Percentiles rank a stretch among this genome's conserved stretches.
These are phyloP conservation scores for Planiliza haematocheilus DNA, from an alignment of 2,113 vertebrate genomes.

Conservation along the genomic window DNA sequence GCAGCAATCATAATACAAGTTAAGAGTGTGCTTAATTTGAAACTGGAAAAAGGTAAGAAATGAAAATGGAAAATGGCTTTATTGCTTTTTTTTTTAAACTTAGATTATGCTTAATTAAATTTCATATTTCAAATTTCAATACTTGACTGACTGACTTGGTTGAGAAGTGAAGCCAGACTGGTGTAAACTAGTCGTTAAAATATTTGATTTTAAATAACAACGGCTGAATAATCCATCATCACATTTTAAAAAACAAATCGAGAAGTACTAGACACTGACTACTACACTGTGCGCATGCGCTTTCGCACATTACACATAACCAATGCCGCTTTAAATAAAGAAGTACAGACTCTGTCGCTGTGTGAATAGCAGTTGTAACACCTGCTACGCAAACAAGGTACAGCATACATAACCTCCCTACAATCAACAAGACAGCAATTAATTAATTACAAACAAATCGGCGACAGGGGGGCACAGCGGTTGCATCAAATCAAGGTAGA, in stretches of 20 bases:
- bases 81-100: too few species aligned
- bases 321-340: background rate
- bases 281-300: background rate
- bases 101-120: too few species aligned
- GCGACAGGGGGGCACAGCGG: background rate
- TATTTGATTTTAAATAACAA: too few species aligned
- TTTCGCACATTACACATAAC: conserved; percentile 13
- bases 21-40: background rate
- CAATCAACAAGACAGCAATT: background rate
- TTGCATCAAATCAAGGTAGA: background rate
- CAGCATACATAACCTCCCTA: background rate
- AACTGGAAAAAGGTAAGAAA: background rate
- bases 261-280: too few species aligned
- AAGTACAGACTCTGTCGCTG: background rate
- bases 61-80: too few species aligned
- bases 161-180: too few species aligned
- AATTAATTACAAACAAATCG: conserved; percentile 6
- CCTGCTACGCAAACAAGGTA: background rate
- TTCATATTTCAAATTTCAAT: too few species aligned
- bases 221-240: too few species aligned
- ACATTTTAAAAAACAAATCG: too few species aligned
- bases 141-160: too few species aligned
- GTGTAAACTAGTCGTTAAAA: too few species aligned
- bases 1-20: too few species aligned
- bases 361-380: background rate